Base-by-base conservation (phyloP, 2,113 vertebrate species). In the Nibea albiflora region DNA sequence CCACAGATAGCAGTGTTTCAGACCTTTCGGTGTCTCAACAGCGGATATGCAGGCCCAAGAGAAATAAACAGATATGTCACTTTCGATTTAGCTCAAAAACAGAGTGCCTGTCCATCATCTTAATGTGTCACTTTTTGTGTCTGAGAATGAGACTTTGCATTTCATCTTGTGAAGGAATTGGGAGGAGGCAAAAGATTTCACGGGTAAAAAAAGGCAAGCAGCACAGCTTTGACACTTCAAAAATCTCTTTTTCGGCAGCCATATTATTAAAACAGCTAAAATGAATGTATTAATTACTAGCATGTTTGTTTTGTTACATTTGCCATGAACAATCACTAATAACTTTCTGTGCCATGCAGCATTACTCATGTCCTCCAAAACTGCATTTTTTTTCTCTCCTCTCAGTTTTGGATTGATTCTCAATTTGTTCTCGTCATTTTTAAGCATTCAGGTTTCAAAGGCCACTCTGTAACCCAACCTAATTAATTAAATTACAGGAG, bases 11-110 rank as follows among this genome's bases (percentile, higher is more conserved):
- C 78, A 42, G 69, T 63, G 76, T 79, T 83, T 81, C 81, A 81
- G 78, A 84, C 78, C 76, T 78, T 82, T 68, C 46, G 0, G 72
- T 64, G 50, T 82, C 84, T 74, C 47, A 58, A 19, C 73, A 77
- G 84, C 66, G 62, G 89, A 92, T 89, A 73, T 90, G 82, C 81
- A 80, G 89, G 76, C 88, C 85, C 83, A 64, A 81, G 90, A 91
- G 88, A 93, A 93, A 93, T 93, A 94, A 94, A 92, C 89, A 92
- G 85, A 91, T 78, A 79, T 93, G 92, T 93, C 91, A 94, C 90
- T 94, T 94, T 92, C 76, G 80, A 93, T 94, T 94, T 93, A 73
- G 68, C 82, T 94, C 92, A 94, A 92, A 88, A 90, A 70, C 61
- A 42, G 69, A 46, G 46, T 69, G 85, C 35, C 90, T 92, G 93